Evolutionary conservation across 2,113 vertebrate species (phyloP).

Genomic region (Paedocypris sp.): DNA sequence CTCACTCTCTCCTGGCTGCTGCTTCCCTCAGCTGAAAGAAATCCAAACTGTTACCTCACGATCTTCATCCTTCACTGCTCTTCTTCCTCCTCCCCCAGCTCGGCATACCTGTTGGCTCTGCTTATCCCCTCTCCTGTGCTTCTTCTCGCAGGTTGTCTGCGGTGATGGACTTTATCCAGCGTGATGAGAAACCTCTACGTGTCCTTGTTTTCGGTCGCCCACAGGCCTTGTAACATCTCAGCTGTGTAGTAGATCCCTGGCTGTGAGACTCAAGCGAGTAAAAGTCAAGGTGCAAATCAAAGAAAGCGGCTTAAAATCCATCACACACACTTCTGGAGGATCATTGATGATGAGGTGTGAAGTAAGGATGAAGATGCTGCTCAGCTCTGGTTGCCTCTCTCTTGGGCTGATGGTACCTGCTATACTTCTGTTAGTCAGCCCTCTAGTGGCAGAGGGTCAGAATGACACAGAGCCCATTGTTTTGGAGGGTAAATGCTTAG

Average conservation of each 20-base stretch:
- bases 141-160: conserved; percentile 29
- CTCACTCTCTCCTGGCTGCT: conserved; percentile 47
- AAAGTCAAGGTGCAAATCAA: conserved; percentile 10
- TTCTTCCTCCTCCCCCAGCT: conserved; percentile 3
- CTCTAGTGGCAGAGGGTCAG: conserved; percentile 46
- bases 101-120: conserved; percentile 13
- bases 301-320: neutral
- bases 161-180: conserved; percentile 39
- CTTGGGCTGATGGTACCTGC: conserved; percentile 31
- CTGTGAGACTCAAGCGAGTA: neutral
- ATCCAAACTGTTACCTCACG: conserved; percentile 56
- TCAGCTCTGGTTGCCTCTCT: conserved; percentile 32
- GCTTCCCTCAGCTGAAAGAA: conserved; percentile 48
- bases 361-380: conserved; percentile 38
- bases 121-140: neutral
- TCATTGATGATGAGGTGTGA: no score
- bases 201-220: conserved; percentile 32
- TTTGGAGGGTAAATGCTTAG: conserved; percentile 66
- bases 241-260: conserved; percentile 12
- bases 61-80: conserved; percentile 1
- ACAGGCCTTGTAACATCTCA: conserved; percentile 11
- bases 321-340: neutral
- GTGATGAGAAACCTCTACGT: conserved; percentile 12
- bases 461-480: conserved; percentile 72
- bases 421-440: conserved; percentile 44